Evolutionary conservation across 2,888 invertebrate species (phyloP), one percentile per base, ranked within the genome.

Genomic region (Diplazon laetatorius): DNA sequence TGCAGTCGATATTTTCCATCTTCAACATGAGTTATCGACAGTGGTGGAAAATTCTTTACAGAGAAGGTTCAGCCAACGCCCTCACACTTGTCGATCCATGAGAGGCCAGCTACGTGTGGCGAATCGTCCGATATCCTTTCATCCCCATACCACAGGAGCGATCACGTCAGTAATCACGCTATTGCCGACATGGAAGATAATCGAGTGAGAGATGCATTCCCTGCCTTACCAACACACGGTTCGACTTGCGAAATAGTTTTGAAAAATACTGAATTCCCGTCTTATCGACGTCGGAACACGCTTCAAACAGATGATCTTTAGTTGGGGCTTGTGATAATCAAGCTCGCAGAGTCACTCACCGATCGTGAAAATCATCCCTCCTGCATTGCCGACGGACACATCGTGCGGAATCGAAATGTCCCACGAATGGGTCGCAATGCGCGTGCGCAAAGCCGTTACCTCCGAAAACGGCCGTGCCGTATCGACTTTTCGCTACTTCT

Each of bases 401-500:
- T 4, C 1, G 6, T 3, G 6, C 18, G n/a, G 39, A 66, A 37
- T 22, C 35, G 66, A 81, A 70, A 46, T 82, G 87, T 84, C 87
- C 81, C 84, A 85, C 87, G 81, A 44, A 25, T 42, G 50, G 63
- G 20, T 81, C 10, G 25, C 30, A 89, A 78, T 82, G 87, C 90
- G 90, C 90, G 89, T 89, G 90, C 89, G 90, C 89, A 81, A 74
- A 80, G 70, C 63, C 70, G 82, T 88, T 88, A 87, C 87, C n/a
- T 87, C 88, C 89, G 86, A 75, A 80, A 85, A 80, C 52, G 72
- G 55, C 70, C 46, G 30, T 46, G 30, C 35, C 62, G 68, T 79
- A 79, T 79, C 78, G 78, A 79, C 75, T 63, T 79, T 71, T 25
- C 46, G 12, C 30, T 30, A 30, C 57, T 73, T 55, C 69, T 25